Evolutionary conservation across 2,797 vertebrate genomes (phyloP).

Genomic region (Pempheris klunzingeri): DNA sequence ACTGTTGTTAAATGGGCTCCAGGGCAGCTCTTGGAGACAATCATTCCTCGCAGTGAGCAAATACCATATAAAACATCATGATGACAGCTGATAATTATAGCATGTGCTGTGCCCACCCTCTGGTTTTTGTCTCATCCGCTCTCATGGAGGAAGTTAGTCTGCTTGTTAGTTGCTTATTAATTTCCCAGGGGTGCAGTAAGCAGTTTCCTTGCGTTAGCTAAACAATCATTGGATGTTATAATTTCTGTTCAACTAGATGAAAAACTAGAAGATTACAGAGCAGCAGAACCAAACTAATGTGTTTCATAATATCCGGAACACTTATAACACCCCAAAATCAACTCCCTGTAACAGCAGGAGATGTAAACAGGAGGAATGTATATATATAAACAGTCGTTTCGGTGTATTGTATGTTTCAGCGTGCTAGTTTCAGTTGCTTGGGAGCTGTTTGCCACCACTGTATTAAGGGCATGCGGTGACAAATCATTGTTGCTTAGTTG

Average conservation of each 20-base stretch:
- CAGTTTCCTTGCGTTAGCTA: constrained; percentile 34
- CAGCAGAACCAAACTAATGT: constrained; percentile 22
- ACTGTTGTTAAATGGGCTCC: constrained; percentile 18
- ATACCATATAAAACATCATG: constrained; percentile 35
- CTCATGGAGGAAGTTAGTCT: constrained; percentile 44
- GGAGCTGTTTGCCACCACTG: too few relatives aligned
- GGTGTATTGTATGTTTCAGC: too few relatives aligned
- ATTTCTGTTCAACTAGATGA: constrained; percentile 27
- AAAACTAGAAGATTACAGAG: constrained; percentile 7
- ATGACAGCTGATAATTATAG: constrained; percentile 66
- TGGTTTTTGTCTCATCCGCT: constrained; percentile 41
- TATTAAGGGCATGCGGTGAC: too few relatives aligned
- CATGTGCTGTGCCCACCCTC: constrained; percentile 29
- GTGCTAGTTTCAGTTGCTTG: too few relatives aligned
- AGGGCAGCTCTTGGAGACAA: constrained; percentile 1
- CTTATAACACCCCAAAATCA: neutral
- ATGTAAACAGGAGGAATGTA: too few relatives aligned
- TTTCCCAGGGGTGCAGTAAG: constrained; percentile 62
- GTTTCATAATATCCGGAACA: constrained; percentile 5
- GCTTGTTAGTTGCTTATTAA: constrained; percentile 51
- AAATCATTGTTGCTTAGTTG: too few relatives aligned
- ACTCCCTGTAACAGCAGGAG: neutral
- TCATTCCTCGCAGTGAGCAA: constrained; percentile 7
- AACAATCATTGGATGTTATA: constrained; percentile 45
- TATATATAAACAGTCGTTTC: too few relatives aligned